Conservation (phyloP, 2,113 vertebrate genomes). For the Odocoileus hemionus region DNA sequence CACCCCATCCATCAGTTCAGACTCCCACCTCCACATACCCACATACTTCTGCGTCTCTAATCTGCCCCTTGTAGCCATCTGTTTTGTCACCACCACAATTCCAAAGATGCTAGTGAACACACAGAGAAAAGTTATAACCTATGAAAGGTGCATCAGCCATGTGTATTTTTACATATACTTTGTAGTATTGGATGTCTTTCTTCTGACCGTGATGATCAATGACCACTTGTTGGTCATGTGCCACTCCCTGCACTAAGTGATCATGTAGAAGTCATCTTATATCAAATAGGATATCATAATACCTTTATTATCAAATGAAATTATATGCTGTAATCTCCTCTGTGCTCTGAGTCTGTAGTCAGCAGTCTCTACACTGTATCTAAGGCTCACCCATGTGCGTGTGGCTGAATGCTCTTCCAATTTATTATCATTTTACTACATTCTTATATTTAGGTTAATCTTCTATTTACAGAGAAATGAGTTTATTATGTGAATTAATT, state of each 20-base stretch:
- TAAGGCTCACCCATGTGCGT: background rate
- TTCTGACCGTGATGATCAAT: background rate
- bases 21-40: background rate
- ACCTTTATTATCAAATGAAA: background rate
- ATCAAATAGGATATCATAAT: background rate
- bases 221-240: background rate
- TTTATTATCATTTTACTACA: background rate
- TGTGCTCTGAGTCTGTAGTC: background rate
- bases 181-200: background rate
- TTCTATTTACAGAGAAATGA: background rate
- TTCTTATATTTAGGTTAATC: background rate
- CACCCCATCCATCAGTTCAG: background rate
- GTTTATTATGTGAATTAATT: background rate
- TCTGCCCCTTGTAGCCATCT: background rate
- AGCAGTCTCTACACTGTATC: background rate
- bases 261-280: background rate
- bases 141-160: background rate
- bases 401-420: background rate
- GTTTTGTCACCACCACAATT: background rate
- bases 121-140: background rate
- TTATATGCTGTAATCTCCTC: background rate
- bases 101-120: background rate
- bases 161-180: background rate
- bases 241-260: background rate
- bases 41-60: background rate